Evolutionary conservation across 2,113 vertebrate genomes (phyloP).

Genomic region (Myrmecophaga tridactyla): DNA sequence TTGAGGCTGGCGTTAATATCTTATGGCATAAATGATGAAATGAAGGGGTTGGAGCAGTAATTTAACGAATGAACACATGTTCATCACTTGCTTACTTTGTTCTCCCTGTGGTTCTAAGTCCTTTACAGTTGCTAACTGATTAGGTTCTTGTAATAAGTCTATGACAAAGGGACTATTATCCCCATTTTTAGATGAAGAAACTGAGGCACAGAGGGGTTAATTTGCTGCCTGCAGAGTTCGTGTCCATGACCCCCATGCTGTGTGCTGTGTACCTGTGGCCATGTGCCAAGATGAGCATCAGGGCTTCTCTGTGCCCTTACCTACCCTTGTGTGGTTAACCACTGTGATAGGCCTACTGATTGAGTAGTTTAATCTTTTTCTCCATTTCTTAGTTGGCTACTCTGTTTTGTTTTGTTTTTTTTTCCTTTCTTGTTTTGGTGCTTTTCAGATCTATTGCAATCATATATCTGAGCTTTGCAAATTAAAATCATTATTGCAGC

Average conservation of each 20-base stretch:
- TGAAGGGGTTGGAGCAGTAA: rapidly evolving
- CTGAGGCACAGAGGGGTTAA: not conserved
- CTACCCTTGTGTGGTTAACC: too few species aligned
- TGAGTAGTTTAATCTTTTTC: rapidly evolving
- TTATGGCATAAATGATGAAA: not conserved
- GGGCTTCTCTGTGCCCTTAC: rapidly evolving
- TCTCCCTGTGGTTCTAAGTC: rapidly evolving
- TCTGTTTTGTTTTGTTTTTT: not conserved
- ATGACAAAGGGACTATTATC: rapidly evolving
- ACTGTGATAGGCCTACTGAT: rapidly evolving
- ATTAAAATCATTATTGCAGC: not conserved
- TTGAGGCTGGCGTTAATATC: not conserved
- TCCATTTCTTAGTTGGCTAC: not conserved
- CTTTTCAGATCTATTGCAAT: not conserved
- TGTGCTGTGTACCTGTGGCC: rapidly evolving
- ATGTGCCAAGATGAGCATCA: rapidly evolving
- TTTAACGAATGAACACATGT: not conserved
- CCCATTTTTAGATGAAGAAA: not conserved
- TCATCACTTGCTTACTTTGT: rapidly evolving
- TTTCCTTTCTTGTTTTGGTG: not conserved
- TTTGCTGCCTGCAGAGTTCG: rapidly evolving
- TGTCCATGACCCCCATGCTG: rapidly evolving
- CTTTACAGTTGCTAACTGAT: not conserved
- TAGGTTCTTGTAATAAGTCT: not conserved
- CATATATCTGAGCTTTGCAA: not conserved